These are phyloP conservation scores for Sialis fuliginosa DNA, from an alignment of 2,888 invertebrate genomes.

Conservation along the genomic window DNA sequence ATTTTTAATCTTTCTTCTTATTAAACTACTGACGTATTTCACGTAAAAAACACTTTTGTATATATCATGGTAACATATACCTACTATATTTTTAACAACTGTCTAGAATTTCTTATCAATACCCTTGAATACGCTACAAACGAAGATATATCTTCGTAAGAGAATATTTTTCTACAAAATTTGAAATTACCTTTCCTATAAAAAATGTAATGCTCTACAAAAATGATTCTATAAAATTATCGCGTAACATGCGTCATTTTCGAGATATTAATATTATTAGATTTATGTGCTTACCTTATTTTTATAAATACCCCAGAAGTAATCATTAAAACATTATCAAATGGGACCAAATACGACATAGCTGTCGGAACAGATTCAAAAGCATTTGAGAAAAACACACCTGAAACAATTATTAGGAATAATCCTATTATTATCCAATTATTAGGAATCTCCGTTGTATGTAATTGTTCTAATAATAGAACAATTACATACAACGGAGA, in stretches of 20 bases:
- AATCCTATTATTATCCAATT: background rate
- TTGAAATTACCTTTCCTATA: background rate
- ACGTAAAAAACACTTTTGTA: too few relatives aligned
- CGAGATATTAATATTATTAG: background rate
- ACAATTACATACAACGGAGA: background rate
- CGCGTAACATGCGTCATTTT: too few relatives aligned
- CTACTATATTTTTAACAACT: too few relatives aligned
- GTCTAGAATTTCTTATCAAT: too few relatives aligned
- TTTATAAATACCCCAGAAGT: constrained; percentile 73
- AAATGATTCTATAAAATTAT: too few relatives aligned
- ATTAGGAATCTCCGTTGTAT: too few relatives aligned
- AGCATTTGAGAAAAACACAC: constrained; percentile 68
- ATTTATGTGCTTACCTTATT: constrained; percentile 39
- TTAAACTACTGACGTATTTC: too few relatives aligned
- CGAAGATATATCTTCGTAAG: background rate
- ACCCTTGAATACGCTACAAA: background rate
- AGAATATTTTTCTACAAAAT: too few relatives aligned
- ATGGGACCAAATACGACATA: constrained; percentile 69
- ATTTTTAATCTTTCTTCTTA: too few relatives aligned
- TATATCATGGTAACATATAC: too few relatives aligned
- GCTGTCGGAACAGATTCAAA: constrained; percentile 65
- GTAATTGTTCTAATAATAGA: background rate
- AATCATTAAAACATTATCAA: constrained; percentile 74
- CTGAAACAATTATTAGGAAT: constrained; percentile 24
- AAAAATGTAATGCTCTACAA: background rate